Conservation (phyloP, 2,113 vertebrate genomes). For the Ictidomys tridecemlineatus region DNA sequence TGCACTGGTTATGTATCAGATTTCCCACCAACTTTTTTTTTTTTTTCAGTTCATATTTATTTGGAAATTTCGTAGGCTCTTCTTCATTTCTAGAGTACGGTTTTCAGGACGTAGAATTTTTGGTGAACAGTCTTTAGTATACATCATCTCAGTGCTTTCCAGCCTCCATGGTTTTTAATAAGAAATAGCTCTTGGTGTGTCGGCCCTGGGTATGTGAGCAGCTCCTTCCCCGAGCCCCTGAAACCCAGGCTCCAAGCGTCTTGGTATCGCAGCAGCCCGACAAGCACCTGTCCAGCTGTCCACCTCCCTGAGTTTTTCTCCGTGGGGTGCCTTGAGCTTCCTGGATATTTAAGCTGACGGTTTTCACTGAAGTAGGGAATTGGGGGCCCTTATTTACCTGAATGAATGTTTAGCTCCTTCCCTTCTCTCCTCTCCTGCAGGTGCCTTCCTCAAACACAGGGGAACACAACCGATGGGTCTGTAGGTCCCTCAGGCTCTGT, state of each 20-base stretch:
- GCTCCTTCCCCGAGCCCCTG: not conserved
- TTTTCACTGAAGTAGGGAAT: too few relatives aligned
- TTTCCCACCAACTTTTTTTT: not conserved
- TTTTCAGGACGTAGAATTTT: accelerated
- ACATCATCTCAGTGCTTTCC: not conserved
- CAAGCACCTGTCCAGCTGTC: too few relatives aligned
- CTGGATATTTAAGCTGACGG: too few relatives aligned
- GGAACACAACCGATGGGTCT: accelerated
- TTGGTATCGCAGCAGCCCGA: too few relatives aligned
- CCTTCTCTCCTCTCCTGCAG: accelerated
- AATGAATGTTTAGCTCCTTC: too few relatives aligned
- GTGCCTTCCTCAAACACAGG: accelerated
- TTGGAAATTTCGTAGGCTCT: not conserved
- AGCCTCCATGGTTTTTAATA: too few relatives aligned
- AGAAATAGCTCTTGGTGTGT: not conserved
- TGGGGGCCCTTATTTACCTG: too few relatives aligned
- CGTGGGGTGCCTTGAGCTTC: not conserved
- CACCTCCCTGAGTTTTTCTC: not conserved
- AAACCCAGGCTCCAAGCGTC: not conserved
- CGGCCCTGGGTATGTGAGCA: accelerated
- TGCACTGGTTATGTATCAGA: not conserved
- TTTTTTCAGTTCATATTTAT: not conserved
- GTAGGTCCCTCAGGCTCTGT: not conserved
- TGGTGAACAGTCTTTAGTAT: too few relatives aligned
- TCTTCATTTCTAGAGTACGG: not conserved